These are phyloP conservation scores for Typhlomys cinereus DNA, from an alignment of 2,113 vertebrate species.

Conservation along the genomic window DNA sequence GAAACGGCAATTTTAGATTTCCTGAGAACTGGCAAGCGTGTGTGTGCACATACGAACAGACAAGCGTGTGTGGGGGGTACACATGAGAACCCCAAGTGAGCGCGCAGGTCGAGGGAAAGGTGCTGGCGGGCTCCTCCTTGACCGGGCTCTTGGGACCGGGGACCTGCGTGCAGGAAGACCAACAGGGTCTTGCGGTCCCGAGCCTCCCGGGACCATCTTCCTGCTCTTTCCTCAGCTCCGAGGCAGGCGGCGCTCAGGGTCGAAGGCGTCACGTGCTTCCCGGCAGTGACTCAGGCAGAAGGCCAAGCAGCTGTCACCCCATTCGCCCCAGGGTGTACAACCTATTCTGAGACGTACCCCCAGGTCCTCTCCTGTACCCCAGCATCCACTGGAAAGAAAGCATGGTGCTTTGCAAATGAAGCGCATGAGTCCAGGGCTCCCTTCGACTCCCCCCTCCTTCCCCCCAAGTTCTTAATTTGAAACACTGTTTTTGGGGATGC, in stretches of 20 bases:
- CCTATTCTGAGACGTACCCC: neutral
- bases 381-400: conserved; percentile 56
- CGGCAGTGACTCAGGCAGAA: neutral
- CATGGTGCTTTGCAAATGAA: conserved; percentile 69
- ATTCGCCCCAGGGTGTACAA: neutral
- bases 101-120: neutral
- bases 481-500: conserved; percentile 79
- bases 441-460: conserved; percentile 46
- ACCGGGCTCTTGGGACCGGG: neutral
- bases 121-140: neutral
- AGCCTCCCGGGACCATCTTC: neutral
- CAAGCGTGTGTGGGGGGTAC: neutral
- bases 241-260: neutral
- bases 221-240: neutral
- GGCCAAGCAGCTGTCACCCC: neutral
- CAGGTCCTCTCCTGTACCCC: neutral
- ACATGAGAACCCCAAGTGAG: neutral
- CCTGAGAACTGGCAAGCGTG: conserved; percentile 68
- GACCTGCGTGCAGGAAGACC: neutral
- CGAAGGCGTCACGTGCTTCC: neutral
- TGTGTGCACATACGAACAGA: conserved; percentile 16
- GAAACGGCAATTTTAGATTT: conserved; percentile 78
- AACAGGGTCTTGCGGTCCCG: neutral
- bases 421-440: conserved; percentile 69
- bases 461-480: conserved; percentile 78